Conservation (phyloP, 2,888 invertebrate genomes). For the Torymus texanus region DNA sequence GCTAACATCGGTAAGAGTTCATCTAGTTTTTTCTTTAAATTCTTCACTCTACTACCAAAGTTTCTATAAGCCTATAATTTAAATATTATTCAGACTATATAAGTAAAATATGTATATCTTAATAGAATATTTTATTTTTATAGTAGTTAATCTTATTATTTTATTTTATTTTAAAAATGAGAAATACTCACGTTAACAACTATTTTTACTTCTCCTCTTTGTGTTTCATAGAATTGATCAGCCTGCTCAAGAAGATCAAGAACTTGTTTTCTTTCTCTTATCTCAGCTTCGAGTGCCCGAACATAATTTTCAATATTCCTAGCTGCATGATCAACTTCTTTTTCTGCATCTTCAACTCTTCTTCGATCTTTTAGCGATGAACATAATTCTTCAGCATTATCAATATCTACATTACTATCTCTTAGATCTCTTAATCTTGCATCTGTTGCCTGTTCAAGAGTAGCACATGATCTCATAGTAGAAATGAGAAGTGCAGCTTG, state of each 20-base stretch:
- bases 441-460: conserved; percentile 72
- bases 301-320: conserved; percentile 88
- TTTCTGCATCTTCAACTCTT: conserved; percentile 90
- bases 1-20: conserved; percentile 85
- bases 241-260: conserved; percentile 87
- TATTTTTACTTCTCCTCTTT: conserved; percentile 95
- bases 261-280: conserved; percentile 86
- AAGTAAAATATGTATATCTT: conserved; percentile 5
- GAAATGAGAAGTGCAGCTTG: conserved; percentile 78
- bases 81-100: conserved; percentile 9
- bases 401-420: conserved; percentile 82
- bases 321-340: conserved; percentile 89
- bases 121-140: neutral
- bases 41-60: conserved; percentile 91
- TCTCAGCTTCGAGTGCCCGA: conserved; percentile 87
- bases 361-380: conserved; percentile 90
- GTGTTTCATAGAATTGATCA: conserved; percentile 91
- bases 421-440: conserved; percentile 76
- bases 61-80: conserved; percentile 90
- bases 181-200: conserved; percentile 90
- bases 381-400: conserved; percentile 87
- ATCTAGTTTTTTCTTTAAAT: conserved; percentile 89
- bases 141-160: neutral
- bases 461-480: conserved; percentile 72
- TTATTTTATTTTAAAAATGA: conserved; percentile 9